phyloP scores from a whole-genome alignment of 2,797 vertebrate genomes.

The Bucorvus abyssinicus region DNA sequence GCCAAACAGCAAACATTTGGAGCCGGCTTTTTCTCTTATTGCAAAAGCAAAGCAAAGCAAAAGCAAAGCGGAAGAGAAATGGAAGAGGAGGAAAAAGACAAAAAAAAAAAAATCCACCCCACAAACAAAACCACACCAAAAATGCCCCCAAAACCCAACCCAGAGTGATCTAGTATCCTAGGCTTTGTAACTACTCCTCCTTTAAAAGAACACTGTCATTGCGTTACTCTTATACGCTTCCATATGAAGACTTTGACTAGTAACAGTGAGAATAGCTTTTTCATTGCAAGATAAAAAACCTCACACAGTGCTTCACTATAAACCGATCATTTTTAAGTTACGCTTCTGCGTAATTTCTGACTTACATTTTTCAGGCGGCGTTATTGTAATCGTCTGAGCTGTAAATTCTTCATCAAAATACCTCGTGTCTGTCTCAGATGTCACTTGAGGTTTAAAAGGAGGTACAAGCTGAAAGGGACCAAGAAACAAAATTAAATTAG shows the following conservation, averaged over 20 bases:
- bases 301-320: neutral
- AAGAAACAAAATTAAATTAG: conserved; percentile 43
- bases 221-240: neutral
- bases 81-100: too few relatives aligned
- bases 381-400: conserved; percentile 98
- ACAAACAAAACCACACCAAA: neutral
- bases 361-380: conserved; percentile 98
- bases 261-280: neutral
- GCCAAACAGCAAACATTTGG: neutral
- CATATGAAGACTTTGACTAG: neutral
- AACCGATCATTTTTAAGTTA: neutral
- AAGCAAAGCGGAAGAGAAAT: neutral
- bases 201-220: neutral
- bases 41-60: neutral
- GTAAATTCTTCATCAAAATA: conserved; percentile 99
- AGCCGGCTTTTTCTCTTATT: neutral
- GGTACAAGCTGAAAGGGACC: conserved; percentile 85
- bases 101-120: neutral
- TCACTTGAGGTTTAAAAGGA: conserved; percentile 98
- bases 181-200: neutral
- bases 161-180: neutral
- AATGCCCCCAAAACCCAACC: neutral
- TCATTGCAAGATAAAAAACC: neutral
- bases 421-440: conserved; percentile 96
- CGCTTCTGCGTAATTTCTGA: neutral